Base-by-base conservation (phyloP, 2,113 vertebrate species). In the Callipepla californica region DNA sequence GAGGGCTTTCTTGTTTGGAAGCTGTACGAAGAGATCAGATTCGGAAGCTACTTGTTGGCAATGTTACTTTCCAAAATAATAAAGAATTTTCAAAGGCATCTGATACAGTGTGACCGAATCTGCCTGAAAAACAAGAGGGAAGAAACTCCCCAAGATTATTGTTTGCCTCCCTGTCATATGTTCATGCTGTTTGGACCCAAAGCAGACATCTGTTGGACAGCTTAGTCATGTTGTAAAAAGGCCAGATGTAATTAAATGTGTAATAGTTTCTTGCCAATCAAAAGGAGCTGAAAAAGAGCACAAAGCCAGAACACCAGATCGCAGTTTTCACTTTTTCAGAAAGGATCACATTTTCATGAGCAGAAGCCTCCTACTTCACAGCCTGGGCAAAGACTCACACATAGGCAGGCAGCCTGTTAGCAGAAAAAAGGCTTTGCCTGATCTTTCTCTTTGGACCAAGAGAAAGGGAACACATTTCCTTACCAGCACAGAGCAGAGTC, bases 151-250 rank as follows among this genome's bases (percentile, higher is more conserved):
- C 1, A 0, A 67, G 62, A 84, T 86, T 58, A 80, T 36, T 78
- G 18, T 76, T 91, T 85, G 67, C 82, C 59, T 93, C 95, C 20
- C 34, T 51, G 62, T 94, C 87, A 62, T 75, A 25, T 86, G 94
- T 87, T 97, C 92, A 50, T 77, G 72, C 89, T 91, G 85, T 55
- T 90, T 0, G 0, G 76, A 80, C 91, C 73, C 73, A 53, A 67
- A 65, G 85, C 93, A 95, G 74, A 94, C 93, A 94, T 96, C 95
- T 96, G 96, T 73, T 89, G 80, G 95, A 88, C 95, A 96, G 91
- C 85, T 91, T 94, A 84, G 92, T 61, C 77, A 45, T 48, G 87
- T 32, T 86, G 81, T 88, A 87, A 91, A 96, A 88, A 51, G 83
- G 53, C 89, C 94, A 93, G 85, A 91, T 90, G 85, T 59, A 94